These are phyloP conservation scores for Monodelphis domestica DNA, from an alignment of 2,797 vertebrate species.

Conservation along the genomic window DNA sequence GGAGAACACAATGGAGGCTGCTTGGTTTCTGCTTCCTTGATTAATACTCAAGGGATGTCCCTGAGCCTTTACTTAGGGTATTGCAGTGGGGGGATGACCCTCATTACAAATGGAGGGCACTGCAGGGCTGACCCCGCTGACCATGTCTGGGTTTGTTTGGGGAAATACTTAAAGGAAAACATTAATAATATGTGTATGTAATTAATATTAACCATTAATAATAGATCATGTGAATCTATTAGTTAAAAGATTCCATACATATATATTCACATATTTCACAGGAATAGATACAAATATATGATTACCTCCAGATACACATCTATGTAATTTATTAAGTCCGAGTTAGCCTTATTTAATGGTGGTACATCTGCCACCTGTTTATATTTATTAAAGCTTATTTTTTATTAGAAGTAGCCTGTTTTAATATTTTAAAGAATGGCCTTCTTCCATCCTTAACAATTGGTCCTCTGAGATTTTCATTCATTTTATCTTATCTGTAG, in stretches of 20 bases:
- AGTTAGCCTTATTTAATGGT: neutral
- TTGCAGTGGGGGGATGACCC: neutral
- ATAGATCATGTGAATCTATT: too few relatives aligned
- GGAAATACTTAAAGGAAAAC: neutral
- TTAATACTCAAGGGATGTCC: neutral
- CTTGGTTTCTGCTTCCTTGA: neutral
- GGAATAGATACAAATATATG: neutral
- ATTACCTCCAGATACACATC: too few relatives aligned
- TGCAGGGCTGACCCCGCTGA: neutral
- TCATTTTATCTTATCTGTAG: neutral
- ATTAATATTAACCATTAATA: neutral
- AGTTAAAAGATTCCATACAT: too few relatives aligned
- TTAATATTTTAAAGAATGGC: neutral
- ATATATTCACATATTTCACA: neutral
- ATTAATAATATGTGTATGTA: neutral
- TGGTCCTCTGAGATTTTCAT: neutral
- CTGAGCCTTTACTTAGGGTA: neutral
- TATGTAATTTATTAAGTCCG: neutral
- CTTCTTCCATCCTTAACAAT: neutral
- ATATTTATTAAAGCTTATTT: too few relatives aligned
- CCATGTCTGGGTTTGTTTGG: neutral
- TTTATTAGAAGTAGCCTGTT: neutral
- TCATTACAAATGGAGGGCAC: neutral
- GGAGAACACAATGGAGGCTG: neutral
- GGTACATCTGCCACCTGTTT: neutral